Evolutionary conservation across 2,113 vertebrate genomes (phyloP).

Genomic region (Perca fluviatilis): DNA sequence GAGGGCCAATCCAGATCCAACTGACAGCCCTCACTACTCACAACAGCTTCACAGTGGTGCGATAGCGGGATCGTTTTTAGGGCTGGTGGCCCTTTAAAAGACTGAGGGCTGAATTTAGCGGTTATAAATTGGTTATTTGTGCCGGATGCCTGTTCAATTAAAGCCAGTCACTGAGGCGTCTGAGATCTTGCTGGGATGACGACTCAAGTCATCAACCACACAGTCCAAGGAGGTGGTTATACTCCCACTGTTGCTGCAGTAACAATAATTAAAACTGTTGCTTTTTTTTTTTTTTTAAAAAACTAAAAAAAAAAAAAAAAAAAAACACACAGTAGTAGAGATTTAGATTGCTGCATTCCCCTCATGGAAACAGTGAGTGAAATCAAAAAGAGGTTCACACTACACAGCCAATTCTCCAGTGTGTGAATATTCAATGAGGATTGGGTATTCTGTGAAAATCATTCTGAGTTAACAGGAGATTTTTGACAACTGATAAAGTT

Average conservation of each 20-base stretch:
- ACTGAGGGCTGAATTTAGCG: slow-evolving; percentile 70
- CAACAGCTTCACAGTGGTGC: slow-evolving; percentile 32
- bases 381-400: slow-evolving; percentile 5
- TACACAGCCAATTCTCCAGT: neutral
- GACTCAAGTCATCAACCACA: slow-evolving; percentile 50
- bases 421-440: neutral
- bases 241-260: slow-evolving; percentile 14
- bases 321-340: slow-evolving; percentile 1
- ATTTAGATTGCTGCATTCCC: neutral
- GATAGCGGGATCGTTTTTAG: slow-evolving; percentile 46
- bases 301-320: too few relatives aligned
- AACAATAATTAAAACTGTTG: slow-evolving; percentile 52
- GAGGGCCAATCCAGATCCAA: slow-evolving; percentile 52
- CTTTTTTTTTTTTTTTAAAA: too few relatives aligned
- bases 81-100: slow-evolving; percentile 64
- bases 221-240: slow-evolving; percentile 50
- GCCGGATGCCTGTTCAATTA: slow-evolving; percentile 77
- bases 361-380: neutral
- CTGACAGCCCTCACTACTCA: slow-evolving; percentile 35
- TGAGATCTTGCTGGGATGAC: slow-evolving; percentile 57
- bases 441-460: neutral
- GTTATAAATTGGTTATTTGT: slow-evolving; percentile 76
- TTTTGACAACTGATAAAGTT: neutral
- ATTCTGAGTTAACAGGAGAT: neutral
- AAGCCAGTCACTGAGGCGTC: slow-evolving; percentile 68